A percentile compares a stretch with the other conserved stretches of the same genome.
phyloP scores from a whole-genome alignment of 2,113 vertebrate species.

The Barnardius zonarius region DNA sequence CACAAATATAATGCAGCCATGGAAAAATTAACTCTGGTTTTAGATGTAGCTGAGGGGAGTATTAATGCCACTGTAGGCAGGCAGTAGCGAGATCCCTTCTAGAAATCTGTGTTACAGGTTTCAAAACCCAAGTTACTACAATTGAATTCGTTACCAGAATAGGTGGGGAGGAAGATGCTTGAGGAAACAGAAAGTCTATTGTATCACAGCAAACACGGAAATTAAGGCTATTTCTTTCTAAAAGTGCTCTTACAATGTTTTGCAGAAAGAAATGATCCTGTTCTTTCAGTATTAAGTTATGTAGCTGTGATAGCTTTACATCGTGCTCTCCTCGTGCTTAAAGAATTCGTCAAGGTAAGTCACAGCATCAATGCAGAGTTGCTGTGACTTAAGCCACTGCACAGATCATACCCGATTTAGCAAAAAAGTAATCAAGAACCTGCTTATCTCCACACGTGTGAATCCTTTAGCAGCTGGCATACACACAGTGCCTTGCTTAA shows the following conservation, averaged over 20 bases:
- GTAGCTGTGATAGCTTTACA: background rate
- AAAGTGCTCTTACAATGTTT: background rate
- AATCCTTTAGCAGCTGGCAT: background rate
- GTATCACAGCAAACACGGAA: background rate
- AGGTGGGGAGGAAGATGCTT: background rate
- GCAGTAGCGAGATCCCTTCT: background rate
- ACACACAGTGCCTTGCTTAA: background rate
- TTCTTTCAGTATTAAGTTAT: background rate
- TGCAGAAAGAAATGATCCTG: background rate
- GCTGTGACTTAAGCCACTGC: background rate
- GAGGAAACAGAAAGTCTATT: background rate
- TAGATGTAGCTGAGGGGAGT: background rate
- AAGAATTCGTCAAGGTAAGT: background rate
- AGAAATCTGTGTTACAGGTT: background rate
- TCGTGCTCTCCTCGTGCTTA: background rate
- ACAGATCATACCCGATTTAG: background rate
- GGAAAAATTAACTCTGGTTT: background rate
- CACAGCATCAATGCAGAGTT: background rate
- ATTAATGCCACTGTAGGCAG: background rate
- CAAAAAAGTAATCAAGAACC: background rate
- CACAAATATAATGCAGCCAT: background rate
- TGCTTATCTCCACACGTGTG: background rate
- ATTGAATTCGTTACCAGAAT: background rate
- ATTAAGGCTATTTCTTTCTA: background rate
- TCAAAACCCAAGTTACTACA: background rate